Percentiles rank a stretch among this genome's conserved stretches.
Conservation (phyloP, 2,888 invertebrate species). For the Cephus nigrinus region DNA sequence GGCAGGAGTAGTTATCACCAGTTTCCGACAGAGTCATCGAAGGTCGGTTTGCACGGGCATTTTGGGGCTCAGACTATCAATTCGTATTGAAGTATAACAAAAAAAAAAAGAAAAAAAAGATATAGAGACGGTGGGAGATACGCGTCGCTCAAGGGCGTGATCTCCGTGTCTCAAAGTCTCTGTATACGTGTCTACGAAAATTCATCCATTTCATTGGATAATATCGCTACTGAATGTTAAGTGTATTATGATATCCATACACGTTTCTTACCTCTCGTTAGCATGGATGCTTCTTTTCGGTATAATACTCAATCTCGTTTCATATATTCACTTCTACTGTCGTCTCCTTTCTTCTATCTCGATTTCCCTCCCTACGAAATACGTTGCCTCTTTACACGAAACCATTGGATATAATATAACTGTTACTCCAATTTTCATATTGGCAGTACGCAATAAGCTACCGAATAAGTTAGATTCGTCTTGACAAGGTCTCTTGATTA, state of each 20-base stretch:
- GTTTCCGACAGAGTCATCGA: slow-evolving; percentile 87
- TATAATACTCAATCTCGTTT: slow-evolving; percentile 1
- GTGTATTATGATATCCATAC: slow-evolving; percentile 28
- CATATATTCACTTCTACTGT: background rate
- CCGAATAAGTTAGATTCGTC: background rate
- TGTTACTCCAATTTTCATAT: background rate
- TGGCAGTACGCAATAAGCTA: background rate
- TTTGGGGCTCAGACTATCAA: background rate
- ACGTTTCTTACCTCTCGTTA: slow-evolving; percentile 6
- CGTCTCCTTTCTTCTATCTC: background rate
- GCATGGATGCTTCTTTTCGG: slow-evolving; percentile 23
- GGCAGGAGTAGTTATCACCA: slow-evolving; percentile 92
- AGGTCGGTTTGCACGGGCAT: slow-evolving; percentile 70
- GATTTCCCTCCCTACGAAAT: background rate
- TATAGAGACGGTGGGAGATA: background rate
- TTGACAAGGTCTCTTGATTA: background rate
- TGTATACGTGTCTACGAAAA: background rate
- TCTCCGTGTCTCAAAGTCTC: slow-evolving; percentile 4
- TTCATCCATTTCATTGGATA: background rate
- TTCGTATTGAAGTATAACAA: background rate
- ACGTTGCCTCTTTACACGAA: background rate
- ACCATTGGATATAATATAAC: background rate
- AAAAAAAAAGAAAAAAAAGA: background rate
- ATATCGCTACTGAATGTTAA: slow-evolving; percentile 36
- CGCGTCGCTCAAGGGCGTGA: background rate